Evolutionary conservation across 2,113 vertebrate species (phyloP).

Genomic region (Cervus canadensis): DNA sequence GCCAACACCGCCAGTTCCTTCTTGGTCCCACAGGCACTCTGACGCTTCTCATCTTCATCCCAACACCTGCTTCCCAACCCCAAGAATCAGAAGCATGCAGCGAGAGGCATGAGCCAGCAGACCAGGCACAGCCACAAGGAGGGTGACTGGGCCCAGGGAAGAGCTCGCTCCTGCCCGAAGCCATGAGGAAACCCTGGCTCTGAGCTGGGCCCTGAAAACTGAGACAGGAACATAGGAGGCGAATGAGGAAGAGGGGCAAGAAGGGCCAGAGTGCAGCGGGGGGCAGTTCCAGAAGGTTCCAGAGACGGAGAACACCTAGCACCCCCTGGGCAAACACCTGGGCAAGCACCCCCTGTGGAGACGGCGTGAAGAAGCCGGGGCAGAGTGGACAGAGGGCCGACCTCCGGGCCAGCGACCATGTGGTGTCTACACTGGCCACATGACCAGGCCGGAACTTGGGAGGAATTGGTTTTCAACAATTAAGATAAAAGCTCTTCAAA

Average conservation of each 20-base stretch:
- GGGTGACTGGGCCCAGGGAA: neutral
- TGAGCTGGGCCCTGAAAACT: neutral
- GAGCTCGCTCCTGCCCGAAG: accelerated
- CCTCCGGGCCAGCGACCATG: neutral
- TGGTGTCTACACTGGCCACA: accelerated
- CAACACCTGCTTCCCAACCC: accelerated
- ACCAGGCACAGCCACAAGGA: neutral
- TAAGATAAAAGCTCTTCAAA: neutral
- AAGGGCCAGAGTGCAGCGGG: neutral
- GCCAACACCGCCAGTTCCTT: neutral
- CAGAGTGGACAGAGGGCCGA: neutral
- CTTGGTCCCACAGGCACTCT: neutral
- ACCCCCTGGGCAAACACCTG: no score
- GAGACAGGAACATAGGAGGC: neutral
- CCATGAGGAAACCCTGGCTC: accelerated
- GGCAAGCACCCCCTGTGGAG: no score
- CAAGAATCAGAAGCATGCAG: neutral
- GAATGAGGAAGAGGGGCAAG: accelerated
- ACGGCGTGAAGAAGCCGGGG: accelerated
- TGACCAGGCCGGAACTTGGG: neutral
- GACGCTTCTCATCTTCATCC: neutral
- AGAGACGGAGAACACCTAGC: neutral
- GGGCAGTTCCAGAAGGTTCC: neutral
- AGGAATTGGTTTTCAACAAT: neutral
- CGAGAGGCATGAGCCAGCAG: accelerated